A percentile compares a stretch with the other conserved stretches of the same genome.
Conservation (phyloP, 1,140 invertebrate genomes). For the Hylaeus volcanicus region DNA sequence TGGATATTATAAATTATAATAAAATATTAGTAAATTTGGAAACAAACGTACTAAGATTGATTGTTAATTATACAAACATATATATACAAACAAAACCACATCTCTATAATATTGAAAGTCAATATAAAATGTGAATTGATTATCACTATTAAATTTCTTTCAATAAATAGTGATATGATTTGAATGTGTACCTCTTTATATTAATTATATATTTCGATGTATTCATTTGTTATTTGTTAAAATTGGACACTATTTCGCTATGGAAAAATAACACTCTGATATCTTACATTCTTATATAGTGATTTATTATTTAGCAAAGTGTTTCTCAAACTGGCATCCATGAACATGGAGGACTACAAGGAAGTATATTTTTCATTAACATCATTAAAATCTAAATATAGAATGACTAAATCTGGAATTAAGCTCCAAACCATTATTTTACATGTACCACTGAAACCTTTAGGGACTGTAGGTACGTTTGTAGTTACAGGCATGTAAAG, state of each 20-base stretch:
- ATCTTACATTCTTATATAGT: neutral
- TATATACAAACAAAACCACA: conserved; percentile 40
- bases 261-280: neutral
- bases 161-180: conserved; percentile 31
- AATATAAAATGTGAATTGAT: conserved; percentile 25
- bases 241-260: neutral
- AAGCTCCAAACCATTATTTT: no score
- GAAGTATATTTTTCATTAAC: no score
- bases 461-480: no score
- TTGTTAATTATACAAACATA: conserved; percentile 60
- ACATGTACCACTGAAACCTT: no score
- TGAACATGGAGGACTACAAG: no score
- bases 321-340: no score
- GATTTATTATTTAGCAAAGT: no score
- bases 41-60: conserved; percentile 52
- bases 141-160: conserved; percentile 28
- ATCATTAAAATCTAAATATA: no score
- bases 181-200: neutral
- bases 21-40: conserved; percentile 65
- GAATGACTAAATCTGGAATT: no score
- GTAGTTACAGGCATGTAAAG: no score
- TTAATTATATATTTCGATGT: conserved; percentile 5
- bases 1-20: conserved; percentile 71
- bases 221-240: neutral
- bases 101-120: conserved; percentile 23